Base-by-base conservation (phyloP, 2,888 invertebrate genomes). In the Melipona bicolor region DNA sequence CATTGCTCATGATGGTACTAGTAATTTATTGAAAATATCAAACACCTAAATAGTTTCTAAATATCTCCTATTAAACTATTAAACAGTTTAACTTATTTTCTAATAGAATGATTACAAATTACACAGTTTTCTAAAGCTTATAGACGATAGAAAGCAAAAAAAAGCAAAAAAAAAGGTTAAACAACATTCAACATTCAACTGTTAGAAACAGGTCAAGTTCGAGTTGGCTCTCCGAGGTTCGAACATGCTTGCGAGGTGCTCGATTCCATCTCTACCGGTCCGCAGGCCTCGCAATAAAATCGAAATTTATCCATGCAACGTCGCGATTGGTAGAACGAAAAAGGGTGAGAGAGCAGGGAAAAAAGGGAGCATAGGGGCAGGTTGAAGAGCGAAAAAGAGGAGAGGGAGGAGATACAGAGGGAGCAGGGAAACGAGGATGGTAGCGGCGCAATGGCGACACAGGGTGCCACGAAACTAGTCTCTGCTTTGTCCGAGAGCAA, bases 401-500 rank as follows among this genome's bases (percentile, higher is more conserved):
- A 5, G 27, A 77, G 21, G 27, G 36, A 32, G n/a, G 56, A 21
- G 36, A n/a, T 13, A 19, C n/a, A 70, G 59, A 11, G 5, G 21
- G 56, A n/a, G 17, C 4, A 32, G 9, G 19, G 54, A 19, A 64
- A 21, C 27, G 65, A 54, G 72, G 67, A n/a, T 67, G 21, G 24
- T 4, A 54, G 71, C 32, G 62, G 68, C 67, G 77, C 56, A 56
- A 74, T 64, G 68, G 62, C 75, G 77, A 76, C 77, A 69, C 72
- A 69, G 79, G 80, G 77, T 83, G 80, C 69, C 69, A 79, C 84
- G 84, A 82, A 87, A 88, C 79, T 77, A 74, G 86, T 74, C 72
- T 62, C 78, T 68, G 91, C 90, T 92, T 93, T 93, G 93, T 93
- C 92, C 91, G 87, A 91, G 87, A 88, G 86, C 93, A 90, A 93